Conservation (phyloP, 2,888 invertebrate genomes). For the Colletes collaris region DNA sequence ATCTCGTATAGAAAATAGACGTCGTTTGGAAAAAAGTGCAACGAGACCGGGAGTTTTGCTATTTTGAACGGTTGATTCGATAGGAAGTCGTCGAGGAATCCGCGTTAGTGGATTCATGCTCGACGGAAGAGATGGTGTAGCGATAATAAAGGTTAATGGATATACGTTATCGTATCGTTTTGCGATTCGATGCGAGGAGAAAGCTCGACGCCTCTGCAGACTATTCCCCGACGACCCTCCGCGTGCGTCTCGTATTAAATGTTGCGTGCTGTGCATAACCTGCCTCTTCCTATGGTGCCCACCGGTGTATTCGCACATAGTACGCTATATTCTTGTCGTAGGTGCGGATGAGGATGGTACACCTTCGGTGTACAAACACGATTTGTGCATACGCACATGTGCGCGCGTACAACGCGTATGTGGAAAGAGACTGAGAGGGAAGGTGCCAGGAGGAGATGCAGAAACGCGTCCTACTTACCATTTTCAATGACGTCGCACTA, state of each 20-base stretch:
- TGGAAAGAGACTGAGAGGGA: constrained; percentile 23
- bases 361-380: constrained; percentile 53
- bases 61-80: not conserved
- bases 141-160: constrained; percentile 43
- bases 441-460: constrained; percentile 60
- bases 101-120: not conserved
- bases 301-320: constrained; percentile 65
- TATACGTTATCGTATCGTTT: constrained; percentile 39
- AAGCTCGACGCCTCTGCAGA: constrained; percentile 77
- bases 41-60: not conserved
- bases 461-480: constrained; percentile 76
- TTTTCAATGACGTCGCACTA: constrained; percentile 62
- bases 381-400: constrained; percentile 32
- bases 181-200: constrained; percentile 43
- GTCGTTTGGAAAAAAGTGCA: not conserved
- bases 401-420: constrained; percentile 27
- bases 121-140: constrained; percentile 14
- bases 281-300: constrained; percentile 73
- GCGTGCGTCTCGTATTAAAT: constrained; percentile 73
- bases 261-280: constrained; percentile 72
- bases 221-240: constrained; percentile 65
- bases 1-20: constrained; percentile 28
- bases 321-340: constrained; percentile 60
- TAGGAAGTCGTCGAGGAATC: not conserved
- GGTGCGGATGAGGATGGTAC: constrained; percentile 67